Evolutionary conservation across 2,888 invertebrate species (phyloP), one percentile per base, ranked within the genome.

Genomic region (Blera fallax): DNA sequence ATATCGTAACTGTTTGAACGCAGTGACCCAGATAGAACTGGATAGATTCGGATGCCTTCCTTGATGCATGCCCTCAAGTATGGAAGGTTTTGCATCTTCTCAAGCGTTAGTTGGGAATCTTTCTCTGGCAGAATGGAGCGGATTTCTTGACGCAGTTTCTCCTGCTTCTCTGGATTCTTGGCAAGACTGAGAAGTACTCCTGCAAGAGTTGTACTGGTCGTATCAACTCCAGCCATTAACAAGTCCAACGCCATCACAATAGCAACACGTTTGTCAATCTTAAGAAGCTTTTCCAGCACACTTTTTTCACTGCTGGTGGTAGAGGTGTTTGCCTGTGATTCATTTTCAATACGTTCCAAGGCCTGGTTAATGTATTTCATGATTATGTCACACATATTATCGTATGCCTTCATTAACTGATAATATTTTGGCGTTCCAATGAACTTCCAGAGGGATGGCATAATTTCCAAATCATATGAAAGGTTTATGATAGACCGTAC

Each of bases 1-100:
- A 94, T 92, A 79, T 95, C 94, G 58, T 93, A 93, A 0, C 91
- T 91, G 72, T 93, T 91, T 73, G 91, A 90, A 87, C 95, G 92
- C 14, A 93, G 88, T 87, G 93, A 94, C 0, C 94, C 95, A 7
- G 93, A 89, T 0, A 93, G 93, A 1, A 95, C 93, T 0, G 95
- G 95, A 88, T 93, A 93, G 8, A 94, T 87, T 88, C 96, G 93
- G 67, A 95, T 89, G 0, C 94, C 93, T 90, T 97, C 96, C 89
- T 96, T 96, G 29, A 96, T 93, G 87, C 95, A 95, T 0, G 96
- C 96, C 82, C 93, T 94, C 18, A 96, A 89, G 88, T 95, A 96
- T 0, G 94, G 93, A 85, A 94, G 92, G 60, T 93, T 89, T 50
- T 92, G 91, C 76, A 94, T 90, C 67, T 91, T 89, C 1, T 92